A percentile compares a stretch with the other conserved stretches of the same genome.
phyloP scores from a whole-genome alignment of 1,140 invertebrate genomes.

The Yoshiicerus persimilis region DNA sequence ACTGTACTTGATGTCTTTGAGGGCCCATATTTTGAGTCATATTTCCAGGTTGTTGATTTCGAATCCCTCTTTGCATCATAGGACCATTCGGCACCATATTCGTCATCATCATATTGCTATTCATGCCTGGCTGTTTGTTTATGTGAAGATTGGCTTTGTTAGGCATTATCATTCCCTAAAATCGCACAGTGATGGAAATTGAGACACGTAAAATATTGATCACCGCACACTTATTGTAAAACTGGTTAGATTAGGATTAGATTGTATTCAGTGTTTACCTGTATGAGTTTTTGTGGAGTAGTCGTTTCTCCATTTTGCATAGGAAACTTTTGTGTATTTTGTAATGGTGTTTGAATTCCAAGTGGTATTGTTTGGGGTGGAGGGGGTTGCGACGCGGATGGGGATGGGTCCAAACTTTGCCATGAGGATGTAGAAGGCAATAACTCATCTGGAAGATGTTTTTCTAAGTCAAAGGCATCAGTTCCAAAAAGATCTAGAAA shows the following conservation, averaged over 20 bases:
- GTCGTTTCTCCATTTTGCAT: neutral
- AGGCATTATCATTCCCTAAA: conserved; percentile 46
- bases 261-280: neutral
- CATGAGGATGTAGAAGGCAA: conserved; percentile 56
- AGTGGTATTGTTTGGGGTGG: conserved; percentile 63
- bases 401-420: conserved; percentile 33
- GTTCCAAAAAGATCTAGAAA: conserved; percentile 70
- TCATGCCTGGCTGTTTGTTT: conserved; percentile 42
- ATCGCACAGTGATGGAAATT: neutral
- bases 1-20: conserved; percentile 42
- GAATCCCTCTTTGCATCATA: conserved; percentile 33
- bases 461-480: conserved; percentile 84
- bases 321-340: neutral
- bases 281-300: neutral
- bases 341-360: conserved; percentile 8
- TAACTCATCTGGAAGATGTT: conserved; percentile 89
- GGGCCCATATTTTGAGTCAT: conserved; percentile 35
- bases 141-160: conserved; percentile 27
- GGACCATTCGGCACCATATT: conserved; percentile 47
- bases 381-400: conserved; percentile 55
- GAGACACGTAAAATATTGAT: no score
- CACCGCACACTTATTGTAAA: no score
- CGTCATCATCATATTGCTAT: conserved; percentile 47
- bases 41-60: conserved; percentile 26
- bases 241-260: no score